phyloP scores from a whole-genome alignment of 2,797 vertebrate genomes.

The Petrocephalus sullivani region DNA sequence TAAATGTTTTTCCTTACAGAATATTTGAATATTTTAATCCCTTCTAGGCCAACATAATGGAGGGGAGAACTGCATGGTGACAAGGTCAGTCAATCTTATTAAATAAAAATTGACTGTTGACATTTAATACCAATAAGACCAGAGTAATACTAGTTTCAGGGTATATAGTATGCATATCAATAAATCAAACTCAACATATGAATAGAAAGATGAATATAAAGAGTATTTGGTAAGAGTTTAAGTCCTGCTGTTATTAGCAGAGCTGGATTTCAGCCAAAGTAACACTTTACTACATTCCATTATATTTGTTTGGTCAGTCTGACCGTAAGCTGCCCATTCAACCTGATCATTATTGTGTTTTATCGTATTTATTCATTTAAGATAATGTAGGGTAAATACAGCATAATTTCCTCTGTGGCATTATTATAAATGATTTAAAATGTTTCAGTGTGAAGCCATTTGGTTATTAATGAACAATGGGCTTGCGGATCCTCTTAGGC shows the following conservation, averaged over 20 bases:
- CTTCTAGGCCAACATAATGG: constrained; percentile 73
- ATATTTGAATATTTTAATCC: constrained; percentile 87
- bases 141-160: constrained; percentile 50
- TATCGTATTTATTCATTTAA: background rate
- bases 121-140: constrained; percentile 59
- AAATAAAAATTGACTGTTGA: constrained; percentile 64
- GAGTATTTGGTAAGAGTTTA: background rate
- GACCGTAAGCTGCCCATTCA: background rate
- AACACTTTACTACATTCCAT: background rate
- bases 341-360: background rate
- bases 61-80: constrained; percentile 56
- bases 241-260: background rate
- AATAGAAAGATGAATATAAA: background rate
- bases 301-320: background rate
- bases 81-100: constrained; percentile 69
- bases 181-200: background rate
- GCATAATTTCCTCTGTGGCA: background rate
- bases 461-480: background rate
- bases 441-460: background rate
- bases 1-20: constrained; percentile 90
- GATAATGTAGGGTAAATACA: background rate
- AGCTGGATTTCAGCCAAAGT: background rate
- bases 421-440: background rate
- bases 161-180: background rate
- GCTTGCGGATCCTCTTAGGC: background rate